These are phyloP conservation scores for Manis javanica DNA, from an alignment of 2,797 vertebrate species.

Conservation along the genomic window DNA sequence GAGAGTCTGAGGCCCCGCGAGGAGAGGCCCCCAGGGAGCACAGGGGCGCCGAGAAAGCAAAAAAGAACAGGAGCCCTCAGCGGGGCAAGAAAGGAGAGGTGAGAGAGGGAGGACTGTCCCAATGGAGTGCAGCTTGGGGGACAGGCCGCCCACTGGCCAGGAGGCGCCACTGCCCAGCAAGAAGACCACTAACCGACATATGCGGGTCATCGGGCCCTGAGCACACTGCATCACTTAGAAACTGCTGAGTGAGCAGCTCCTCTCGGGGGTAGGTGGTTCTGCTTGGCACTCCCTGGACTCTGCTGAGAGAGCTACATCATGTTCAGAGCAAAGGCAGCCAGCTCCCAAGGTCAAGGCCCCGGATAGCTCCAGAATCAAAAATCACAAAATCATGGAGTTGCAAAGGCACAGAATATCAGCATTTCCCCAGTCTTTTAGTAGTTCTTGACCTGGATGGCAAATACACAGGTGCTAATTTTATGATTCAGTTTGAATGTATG, in stretches of 20 bases:
- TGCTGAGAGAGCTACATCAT: not conserved
- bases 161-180: not conserved
- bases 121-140: not conserved
- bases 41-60: not conserved
- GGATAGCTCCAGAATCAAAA: slow-evolving; percentile 17
- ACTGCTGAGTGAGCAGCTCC: not conserved
- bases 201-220: not conserved
- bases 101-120: not conserved
- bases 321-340: slow-evolving; percentile 60
- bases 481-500: not conserved
- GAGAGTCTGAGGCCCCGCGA: not conserved
- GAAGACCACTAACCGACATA: not conserved
- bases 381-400: not conserved
- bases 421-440: not conserved
- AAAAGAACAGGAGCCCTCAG: not conserved
- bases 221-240: not conserved
- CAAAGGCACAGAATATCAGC: not conserved
- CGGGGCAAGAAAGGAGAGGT: not conserved
- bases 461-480: not conserved
- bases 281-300: slow-evolving; percentile 6
- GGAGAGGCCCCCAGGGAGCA: not conserved
- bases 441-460: not conserved
- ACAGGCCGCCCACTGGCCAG: not conserved
- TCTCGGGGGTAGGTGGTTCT: not conserved
- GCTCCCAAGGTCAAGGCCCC: slow-evolving; percentile 61